These are phyloP conservation scores for Sebastes itinus DNA, from an alignment of 2,797 vertebrate genomes.

Conservation along the genomic window DNA sequence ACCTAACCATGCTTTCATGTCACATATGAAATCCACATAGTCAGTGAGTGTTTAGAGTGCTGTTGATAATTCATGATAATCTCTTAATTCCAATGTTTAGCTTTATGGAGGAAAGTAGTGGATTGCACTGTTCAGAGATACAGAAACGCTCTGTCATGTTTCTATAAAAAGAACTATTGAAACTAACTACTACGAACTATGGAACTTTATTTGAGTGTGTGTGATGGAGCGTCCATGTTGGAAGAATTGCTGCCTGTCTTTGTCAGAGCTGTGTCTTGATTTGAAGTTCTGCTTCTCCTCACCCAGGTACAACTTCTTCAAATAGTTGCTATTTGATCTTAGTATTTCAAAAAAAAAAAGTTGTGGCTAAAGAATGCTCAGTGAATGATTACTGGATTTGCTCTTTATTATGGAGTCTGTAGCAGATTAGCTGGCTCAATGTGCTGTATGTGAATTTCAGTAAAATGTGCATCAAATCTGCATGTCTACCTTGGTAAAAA, in stretches of 20 bases:
- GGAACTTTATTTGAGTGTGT: not conserved
- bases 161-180: slow-evolving; percentile 73
- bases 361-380: too few relatives aligned
- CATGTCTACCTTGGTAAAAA: not conserved
- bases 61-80: slow-evolving; percentile 49
- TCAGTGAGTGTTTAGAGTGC: slow-evolving; percentile 23
- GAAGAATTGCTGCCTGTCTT: not conserved
- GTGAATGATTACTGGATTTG: too few relatives aligned
- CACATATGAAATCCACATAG: slow-evolving; percentile 31
- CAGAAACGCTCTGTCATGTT: slow-evolving; percentile 44
- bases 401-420: not conserved
- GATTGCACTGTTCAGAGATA: slow-evolving; percentile 63
- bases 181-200: slow-evolving; percentile 29
- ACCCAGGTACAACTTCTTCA: not conserved
- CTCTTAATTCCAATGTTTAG: slow-evolving; percentile 34
- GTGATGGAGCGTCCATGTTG: not conserved
- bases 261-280: too few relatives aligned
- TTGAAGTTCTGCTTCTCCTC: not conserved
- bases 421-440: not conserved
- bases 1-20: slow-evolving; percentile 56
- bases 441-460: not conserved
- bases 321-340: not conserved
- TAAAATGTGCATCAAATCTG: not conserved
- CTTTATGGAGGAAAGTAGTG: slow-evolving; percentile 49
- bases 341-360: not conserved